Evolutionary conservation across 1,140 invertebrate genomes (phyloP), one percentile per base, ranked within the genome.

Genomic region (Oedothorax gibbosus): DNA sequence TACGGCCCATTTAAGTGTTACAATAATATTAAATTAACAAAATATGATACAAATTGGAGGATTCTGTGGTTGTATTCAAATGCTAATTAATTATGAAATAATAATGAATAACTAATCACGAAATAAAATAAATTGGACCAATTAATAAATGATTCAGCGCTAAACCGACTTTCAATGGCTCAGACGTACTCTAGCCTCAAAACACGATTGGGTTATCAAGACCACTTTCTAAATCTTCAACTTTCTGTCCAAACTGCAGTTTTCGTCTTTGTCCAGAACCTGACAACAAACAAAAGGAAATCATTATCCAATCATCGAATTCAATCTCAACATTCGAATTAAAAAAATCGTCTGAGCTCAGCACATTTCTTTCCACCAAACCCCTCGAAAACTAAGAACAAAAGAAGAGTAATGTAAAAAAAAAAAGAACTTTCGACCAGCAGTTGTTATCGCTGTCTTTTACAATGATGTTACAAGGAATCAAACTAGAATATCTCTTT

Each of bases 391-490:
- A 60, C 57, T 50, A 68, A 21, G 50, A 68, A 35, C 6, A 9
- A 51, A 9, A 14, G 12, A 69, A 15, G 5, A 53, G 10, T 15
- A n/a, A 69, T 49, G 20, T 51, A n/a, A 2, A 51, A 71, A 20
- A n/a, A 51, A 51, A 20, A 71, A 71, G 12, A 71, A 53, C 20
- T 11, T 53, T n/a, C 15, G 21, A 53, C 15, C 69, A 53, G 18
- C 54, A 53, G 69, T 71, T 71, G 69, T 71, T 71, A 71, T 71
- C 69, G 12, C 69, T 71, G 50, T 3, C n/a, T 53, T n/a, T 71
- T 71, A 71, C 69, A 71, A 51, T 53, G 8, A 51, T 71, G 21
- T 53, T 53, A 71, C 69, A 71, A 51, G 15, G 54, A 71, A 71
- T 71, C 69, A 71, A 51, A 71, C 69, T 71, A 71, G 15, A 51